Evolutionary conservation across 2,888 invertebrate genomes (phyloP).

Genomic region (Cinara cedri): DNA sequence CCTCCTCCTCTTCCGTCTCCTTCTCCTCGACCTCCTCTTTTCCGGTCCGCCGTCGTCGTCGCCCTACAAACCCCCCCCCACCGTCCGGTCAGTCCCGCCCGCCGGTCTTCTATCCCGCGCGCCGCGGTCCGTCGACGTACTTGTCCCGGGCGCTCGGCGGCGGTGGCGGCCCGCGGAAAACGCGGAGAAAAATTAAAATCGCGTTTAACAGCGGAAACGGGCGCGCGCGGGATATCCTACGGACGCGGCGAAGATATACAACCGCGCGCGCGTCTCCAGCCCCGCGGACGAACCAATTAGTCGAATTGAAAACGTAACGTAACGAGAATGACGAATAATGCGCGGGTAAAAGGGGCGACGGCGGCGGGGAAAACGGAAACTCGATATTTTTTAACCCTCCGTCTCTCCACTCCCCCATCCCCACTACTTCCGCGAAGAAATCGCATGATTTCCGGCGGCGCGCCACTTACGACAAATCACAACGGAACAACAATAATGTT

Average conservation of each 20-base stretch:
- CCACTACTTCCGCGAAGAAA: no score
- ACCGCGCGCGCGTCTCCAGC: neutral
- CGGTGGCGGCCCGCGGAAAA: neutral
- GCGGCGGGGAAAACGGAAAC: neutral
- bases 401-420: no score
- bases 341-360: no score
- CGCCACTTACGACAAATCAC: no score
- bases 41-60: neutral
- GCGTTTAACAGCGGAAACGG: constrained; percentile 27
- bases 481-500: no score
- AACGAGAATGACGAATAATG: constrained; percentile 42
- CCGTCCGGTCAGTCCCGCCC: neutral
- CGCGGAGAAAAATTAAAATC: neutral
- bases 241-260: constrained; percentile 1
- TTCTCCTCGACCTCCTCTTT: no score
- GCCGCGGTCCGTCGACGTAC: neutral
- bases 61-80: no score
- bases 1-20: no score
- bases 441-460: no score
- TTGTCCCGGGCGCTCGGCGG: neutral
- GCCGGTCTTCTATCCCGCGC: no score
- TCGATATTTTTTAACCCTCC: no score
- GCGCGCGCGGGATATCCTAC: no score
- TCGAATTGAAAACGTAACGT: constrained; percentile 47
- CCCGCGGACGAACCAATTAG: constrained; percentile 52